Base-by-base conservation (phyloP, 2,888 invertebrate species). In the Eueremaeus valkanovi region DNA sequence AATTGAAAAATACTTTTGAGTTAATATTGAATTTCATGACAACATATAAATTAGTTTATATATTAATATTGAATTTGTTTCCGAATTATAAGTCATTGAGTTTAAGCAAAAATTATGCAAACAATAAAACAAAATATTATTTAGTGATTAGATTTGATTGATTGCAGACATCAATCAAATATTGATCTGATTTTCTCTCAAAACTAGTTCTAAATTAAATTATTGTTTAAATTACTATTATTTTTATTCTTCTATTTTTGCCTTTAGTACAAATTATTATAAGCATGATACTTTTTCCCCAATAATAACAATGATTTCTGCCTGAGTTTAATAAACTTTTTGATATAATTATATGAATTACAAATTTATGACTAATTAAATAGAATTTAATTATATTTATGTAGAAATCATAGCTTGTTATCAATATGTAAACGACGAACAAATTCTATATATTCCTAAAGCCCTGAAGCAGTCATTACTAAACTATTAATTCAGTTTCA, bases 111-210 rank as follows among this genome's bases (percentile, higher is more conserved):
- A 29, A 58, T 11, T 49, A n/a, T n/a, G 18, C 49, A n/a, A 49
- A 49, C 49, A 49, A 49, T 49, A 49, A 49, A 49, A 27, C 27
- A 16, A 58, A 29, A 16, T 1, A 29, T n/a, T n/a, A n/a, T n/a
- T n/a, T n/a, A n/a, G n/a, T n/a, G n/a, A n/a, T n/a, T n/a, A n/a
- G n/a, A n/a, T n/a, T 27, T 58, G 58, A 58, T 58, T 58, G 58
- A 58, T 58, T 21, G 58, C 27, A 29, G 29, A 58, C 58, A 58
- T 58, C 58, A 58, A 58, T 58, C 58, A 58, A 58, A 31, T 8
- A 6, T 58, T 58, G 58, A 29, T 29, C 31, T 58, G 31, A 16
- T 8, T 58, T 58, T 58, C 18, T 27, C 24, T 3, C 3, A 58
- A 31, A 58, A 58, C 27, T 29, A 11, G 3, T 58, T 55, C 24